phyloP scores from a whole-genome alignment of 2,113 vertebrate genomes.

The Willisornis vidua region DNA sequence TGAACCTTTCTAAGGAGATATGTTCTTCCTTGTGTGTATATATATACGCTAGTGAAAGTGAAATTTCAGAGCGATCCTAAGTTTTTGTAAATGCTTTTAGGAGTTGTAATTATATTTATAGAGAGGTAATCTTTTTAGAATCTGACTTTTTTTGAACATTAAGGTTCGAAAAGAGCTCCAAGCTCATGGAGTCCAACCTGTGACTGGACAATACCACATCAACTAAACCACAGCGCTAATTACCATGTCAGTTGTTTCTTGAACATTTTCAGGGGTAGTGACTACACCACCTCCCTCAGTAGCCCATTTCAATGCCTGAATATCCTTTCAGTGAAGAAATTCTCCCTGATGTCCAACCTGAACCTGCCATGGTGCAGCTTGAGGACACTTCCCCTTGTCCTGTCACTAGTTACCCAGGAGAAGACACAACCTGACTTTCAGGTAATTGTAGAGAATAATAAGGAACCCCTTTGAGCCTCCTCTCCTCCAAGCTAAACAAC shows the following conservation, averaged over 20 bases:
- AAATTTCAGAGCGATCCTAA: background rate
- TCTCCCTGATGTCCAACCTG: background rate
- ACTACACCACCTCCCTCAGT: background rate
- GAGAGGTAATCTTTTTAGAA: background rate
- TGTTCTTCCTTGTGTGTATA: background rate
- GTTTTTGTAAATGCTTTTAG: background rate
- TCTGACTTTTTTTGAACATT: background rate
- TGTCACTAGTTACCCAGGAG: background rate
- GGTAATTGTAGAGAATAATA: background rate
- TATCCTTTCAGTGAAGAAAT: background rate
- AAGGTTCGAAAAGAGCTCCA: background rate
- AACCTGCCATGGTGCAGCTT: background rate
- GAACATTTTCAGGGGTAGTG: background rate
- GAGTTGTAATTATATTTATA: background rate
- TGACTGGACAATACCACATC: background rate
- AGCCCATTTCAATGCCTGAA: fast-evolving
- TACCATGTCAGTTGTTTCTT: background rate
- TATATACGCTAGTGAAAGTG: background rate
- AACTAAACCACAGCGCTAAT: background rate
- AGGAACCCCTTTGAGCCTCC: background rate
- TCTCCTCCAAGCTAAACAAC: background rate
- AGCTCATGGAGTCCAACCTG: background rate
- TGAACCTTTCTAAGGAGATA: background rate
- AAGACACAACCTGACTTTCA: background rate
- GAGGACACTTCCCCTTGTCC: background rate